Conservation (phyloP, 2,113 vertebrate genomes). For the Archilochus colubris region DNA sequence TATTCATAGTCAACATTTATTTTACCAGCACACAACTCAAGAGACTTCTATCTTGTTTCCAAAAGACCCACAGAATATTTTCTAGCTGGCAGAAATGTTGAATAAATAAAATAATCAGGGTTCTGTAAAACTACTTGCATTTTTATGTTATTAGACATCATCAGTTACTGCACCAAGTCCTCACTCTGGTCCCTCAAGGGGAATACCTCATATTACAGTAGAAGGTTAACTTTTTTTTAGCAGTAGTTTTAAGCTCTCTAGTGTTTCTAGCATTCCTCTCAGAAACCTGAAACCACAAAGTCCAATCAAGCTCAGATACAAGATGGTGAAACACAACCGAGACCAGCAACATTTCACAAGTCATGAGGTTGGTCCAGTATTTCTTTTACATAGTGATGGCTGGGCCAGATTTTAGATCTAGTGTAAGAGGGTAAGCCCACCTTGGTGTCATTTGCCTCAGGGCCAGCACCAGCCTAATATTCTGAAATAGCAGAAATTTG, state of each 20-base stretch:
- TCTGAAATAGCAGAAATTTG: not conserved
- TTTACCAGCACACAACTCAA: constrained; percentile 56
- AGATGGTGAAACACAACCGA: not conserved
- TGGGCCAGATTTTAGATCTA: not conserved
- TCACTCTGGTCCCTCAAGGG: not conserved
- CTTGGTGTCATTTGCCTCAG: not conserved
- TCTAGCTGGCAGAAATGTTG: constrained; percentile 7
- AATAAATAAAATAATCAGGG: constrained; percentile 39
- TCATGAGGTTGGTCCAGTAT: not conserved
- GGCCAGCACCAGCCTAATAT: not conserved
- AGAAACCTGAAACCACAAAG: not conserved
- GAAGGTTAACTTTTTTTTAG: not conserved
- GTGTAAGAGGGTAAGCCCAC: not conserved
- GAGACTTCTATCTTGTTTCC: constrained; percentile 31
- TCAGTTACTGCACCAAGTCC: not conserved
- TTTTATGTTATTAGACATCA: constrained; percentile 28
- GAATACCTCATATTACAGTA: not conserved
- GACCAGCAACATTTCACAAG: not conserved
- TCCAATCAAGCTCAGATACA: not conserved
- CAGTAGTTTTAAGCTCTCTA: not conserved
- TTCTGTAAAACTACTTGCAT: constrained; percentile 16
- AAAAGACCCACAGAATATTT: constrained; percentile 22
- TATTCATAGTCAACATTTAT: constrained; percentile 65
- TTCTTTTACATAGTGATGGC: not conserved
- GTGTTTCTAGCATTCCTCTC: not conserved